Evolutionary conservation across 64 coral and sea anemone species (phyloP), one percentile per base, ranked within the genome.

Genomic region (Montipora capricornis): DNA sequence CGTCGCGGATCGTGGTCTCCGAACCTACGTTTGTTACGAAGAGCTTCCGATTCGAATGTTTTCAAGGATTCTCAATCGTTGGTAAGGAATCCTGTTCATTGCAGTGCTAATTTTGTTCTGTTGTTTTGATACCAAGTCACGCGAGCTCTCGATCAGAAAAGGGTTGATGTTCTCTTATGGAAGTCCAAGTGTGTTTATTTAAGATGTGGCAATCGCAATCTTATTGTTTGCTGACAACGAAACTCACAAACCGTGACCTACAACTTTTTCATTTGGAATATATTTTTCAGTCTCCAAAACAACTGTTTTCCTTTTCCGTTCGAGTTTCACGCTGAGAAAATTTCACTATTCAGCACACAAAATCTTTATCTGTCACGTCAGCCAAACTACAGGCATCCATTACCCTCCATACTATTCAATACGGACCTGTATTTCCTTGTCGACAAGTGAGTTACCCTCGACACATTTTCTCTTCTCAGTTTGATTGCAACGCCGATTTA

Each of bases 1-100:
- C 82, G 82, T 46, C 82, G 82, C 17, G 82, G 82, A 48, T 86
- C 82, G 12, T 86, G 62, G 82, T 86, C 82, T 10, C 82, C 82
- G 19, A 86, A 86, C 22, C 67, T 86, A 19, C 82, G 82, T 11
- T 68, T 86, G 17, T 22, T 86, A 71, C 82, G 82, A 86, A 86
- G 66, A 17, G 45, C 62, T 49, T 86, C 82, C 8, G 82, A 86
- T 64, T 86, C 82, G 1, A 86, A 51, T 20, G 68, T 73, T 19
- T 10, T 73, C 10, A 86, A 71, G 20, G 82, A 71, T 17, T 71
- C 64, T 15, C 64, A 86, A 6, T 13, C 82, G 1, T 47, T 86
- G 82, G 82, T 86, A 68, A 86, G 82, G 7, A 73, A 86, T 9
- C 8, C 48, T 7, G 5, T 47, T 20, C 17, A 71, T 16, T 22